Base-by-base conservation (phyloP, 1,140 invertebrate genomes). In the Choristoneura fumiferana region DNA sequence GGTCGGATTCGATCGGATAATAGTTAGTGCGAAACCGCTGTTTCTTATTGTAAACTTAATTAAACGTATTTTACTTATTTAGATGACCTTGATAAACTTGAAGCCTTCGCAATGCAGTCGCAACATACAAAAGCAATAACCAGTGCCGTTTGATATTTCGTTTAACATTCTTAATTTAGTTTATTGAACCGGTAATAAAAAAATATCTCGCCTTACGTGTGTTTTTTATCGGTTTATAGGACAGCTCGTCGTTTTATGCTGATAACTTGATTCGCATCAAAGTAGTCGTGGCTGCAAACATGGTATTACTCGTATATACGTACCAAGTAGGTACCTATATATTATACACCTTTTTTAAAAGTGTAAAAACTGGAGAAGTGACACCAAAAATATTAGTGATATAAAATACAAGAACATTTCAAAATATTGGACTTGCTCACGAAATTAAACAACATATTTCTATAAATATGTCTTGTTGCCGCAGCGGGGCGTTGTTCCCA, bases 401-500 rank as follows among this genome's bases (percentile, higher is more conserved):
- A 29, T 29, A 3, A 29, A 29, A 29, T 29, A 29, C 22, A 29
- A 29, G 22, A 29, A 57, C 53, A 38, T 57, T 67, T 63, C 39
- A 55, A 58, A 35, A 57, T 49, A 55, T 62, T 65, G 53, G 5
- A 12, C n/a, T 1, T 49, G 43, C 4, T 29, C 22, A 17, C 43
- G 18, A 49, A 49, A 49, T 49, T 49, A 49, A 49, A 49, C 22
- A 22, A 12, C 43, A 17, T 62, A 36, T 56, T 35, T 13, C 10
- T 54, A 63, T 67, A 67, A 67, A 69, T 58, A 68, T 60, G 55
- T 49, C 57, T 58, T 58, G 18, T 56, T 61, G 33, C 61, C 67
- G 49, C 67, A 73, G 71, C 71, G 53, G 67, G 65, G 63, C 53
- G 61, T 62, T 63, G 63, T 69, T 55, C 53, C 59, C 49, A 64